A percentile compares a stretch with the other conserved stretches of the same genome.
These are phyloP conservation scores for Euphydryas editha DNA, from an alignment of 2,888 invertebrate genomes.

Conservation along the genomic window DNA sequence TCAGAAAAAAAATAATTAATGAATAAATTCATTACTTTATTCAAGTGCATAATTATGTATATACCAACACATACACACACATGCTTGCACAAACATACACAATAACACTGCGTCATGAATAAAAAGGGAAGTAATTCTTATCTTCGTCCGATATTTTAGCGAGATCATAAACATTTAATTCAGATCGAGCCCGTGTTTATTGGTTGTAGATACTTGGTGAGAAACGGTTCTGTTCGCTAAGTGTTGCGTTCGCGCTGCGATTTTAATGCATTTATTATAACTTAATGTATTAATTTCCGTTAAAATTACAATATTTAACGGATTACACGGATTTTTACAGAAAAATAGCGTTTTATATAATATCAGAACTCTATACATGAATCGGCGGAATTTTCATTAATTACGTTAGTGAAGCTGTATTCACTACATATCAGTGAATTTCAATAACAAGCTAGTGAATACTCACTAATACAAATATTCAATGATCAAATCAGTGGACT, in stretches of 20 bases:
- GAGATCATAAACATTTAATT: constrained; percentile 25
- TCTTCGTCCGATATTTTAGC: constrained; percentile 21
- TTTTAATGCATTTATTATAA: not conserved
- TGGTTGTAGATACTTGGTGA: constrained; percentile 7
- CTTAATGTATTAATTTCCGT: not conserved
- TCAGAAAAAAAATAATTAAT: too few relatives aligned
- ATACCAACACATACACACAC: too few relatives aligned
- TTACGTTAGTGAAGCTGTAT: too few relatives aligned
- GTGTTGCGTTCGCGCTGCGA: not conserved
- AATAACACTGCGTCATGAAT: not conserved
- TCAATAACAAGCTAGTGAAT: too few relatives aligned
- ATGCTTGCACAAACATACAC: not conserved
- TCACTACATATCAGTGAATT: too few relatives aligned
- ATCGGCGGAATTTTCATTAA: too few relatives aligned
- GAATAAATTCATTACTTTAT: too few relatives aligned
- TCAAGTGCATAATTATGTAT: not conserved
- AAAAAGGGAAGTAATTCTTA: constrained; percentile 6
- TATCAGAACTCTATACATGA: too few relatives aligned
- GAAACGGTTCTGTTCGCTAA: constrained; percentile 17
- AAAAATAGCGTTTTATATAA: too few relatives aligned
- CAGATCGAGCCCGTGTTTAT: constrained; percentile 1
- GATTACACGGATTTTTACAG: too few relatives aligned
- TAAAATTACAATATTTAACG: not conserved
- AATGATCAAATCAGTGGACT: too few relatives aligned
- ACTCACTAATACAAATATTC: too few relatives aligned